Evolutionary conservation across 2,113 vertebrate genomes (phyloP).

Genomic region (Austrofundulus limnaeus): DNA sequence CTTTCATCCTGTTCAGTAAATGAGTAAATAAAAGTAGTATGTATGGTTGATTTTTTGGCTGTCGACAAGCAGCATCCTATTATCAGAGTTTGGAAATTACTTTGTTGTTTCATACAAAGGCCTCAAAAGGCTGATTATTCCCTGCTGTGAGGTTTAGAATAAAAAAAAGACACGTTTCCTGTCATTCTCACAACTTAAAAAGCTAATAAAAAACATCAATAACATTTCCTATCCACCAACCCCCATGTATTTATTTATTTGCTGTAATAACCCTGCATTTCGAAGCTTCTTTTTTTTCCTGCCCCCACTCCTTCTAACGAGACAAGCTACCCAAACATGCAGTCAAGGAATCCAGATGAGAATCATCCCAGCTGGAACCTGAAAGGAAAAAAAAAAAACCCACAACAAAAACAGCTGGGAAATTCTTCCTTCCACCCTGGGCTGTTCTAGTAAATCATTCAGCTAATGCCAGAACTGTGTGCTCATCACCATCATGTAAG

Average conservation of each 20-base stretch:
- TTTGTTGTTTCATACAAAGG: neutral
- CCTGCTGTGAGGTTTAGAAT: slow-evolving; percentile 26
- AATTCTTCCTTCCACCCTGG: slow-evolving; percentile 12
- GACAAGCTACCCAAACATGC: slow-evolving; percentile 31
- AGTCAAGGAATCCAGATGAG: slow-evolving; percentile 15
- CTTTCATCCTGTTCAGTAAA: neutral
- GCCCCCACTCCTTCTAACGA: slow-evolving; percentile 34
- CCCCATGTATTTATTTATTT: slow-evolving; percentile 15
- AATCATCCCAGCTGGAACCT: slow-evolving; percentile 13
- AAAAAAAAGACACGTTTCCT: slow-evolving; percentile 13
- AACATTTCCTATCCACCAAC: slow-evolving; percentile 23
- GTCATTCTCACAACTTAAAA: slow-evolving; percentile 22
- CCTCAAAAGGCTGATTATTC: slow-evolving; percentile 28
- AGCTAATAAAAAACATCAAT: slow-evolving; percentile 20
- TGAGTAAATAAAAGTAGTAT: neutral
- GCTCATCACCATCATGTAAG: slow-evolving; percentile 15
- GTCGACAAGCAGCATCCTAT: too few species aligned
- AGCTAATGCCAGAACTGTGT: slow-evolving; percentile 30
- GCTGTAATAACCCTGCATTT: slow-evolving; percentile 32
- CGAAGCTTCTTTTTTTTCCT: slow-evolving; percentile 46
- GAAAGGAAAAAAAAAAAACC: too few species aligned
- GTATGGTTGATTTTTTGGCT: too few species aligned
- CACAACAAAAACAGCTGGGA: slow-evolving; percentile 26
- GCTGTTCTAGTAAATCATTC: slow-evolving; percentile 28
- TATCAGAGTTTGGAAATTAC: neutral